Base-by-base conservation (phyloP, 1,140 invertebrate genomes). In the Lepidostoma basale region DNA sequence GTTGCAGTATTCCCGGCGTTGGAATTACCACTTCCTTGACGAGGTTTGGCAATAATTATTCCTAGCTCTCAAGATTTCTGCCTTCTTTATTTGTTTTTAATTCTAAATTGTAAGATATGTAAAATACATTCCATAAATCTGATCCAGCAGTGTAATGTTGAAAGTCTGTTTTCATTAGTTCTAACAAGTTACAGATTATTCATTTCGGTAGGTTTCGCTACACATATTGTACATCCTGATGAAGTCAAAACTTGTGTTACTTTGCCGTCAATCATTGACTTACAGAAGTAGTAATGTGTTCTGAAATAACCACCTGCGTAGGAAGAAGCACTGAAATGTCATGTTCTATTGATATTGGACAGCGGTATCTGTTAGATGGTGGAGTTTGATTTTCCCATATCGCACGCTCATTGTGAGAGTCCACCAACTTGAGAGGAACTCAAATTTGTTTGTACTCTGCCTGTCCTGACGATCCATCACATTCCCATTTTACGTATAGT, bases 61-160 rank as follows among this genome's bases (percentile, higher is more conserved):
- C 26, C 9, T 8, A 58, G 54, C 16, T 58, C 9, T 58, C 33
- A 30, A 14, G 23, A 39, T 16, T 30, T 16, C 10, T 9, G 26
- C 10, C 33, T 58, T 58, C 9, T n/a, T 39, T 20, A 9, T 16
- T 58, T 33, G 3, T 58, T 58, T 58, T 58, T 18, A 58, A 58
- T 58, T 58, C 25, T 10, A 58, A 58, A 9, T 58, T 58, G 33
- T 12, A 33, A 8, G 54, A 58, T 58, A 58, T 58, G 9, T 33
- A 58, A 58, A 58, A 58, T 58, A 58, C 25, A 58, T 25, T 30
- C 54, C 54, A 58, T 58, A 58, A 58, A 33, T 47, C 26, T 58
- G 23, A 33, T 58, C 54, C 54, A 58, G 23, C 23, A 28, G 16
- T 58, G 18, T 58, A 33, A 58, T 33, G 28, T 58, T 58, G 54